Conservation (phyloP, 2,113 vertebrate species). For the Benitochromis conjunctus region DNA sequence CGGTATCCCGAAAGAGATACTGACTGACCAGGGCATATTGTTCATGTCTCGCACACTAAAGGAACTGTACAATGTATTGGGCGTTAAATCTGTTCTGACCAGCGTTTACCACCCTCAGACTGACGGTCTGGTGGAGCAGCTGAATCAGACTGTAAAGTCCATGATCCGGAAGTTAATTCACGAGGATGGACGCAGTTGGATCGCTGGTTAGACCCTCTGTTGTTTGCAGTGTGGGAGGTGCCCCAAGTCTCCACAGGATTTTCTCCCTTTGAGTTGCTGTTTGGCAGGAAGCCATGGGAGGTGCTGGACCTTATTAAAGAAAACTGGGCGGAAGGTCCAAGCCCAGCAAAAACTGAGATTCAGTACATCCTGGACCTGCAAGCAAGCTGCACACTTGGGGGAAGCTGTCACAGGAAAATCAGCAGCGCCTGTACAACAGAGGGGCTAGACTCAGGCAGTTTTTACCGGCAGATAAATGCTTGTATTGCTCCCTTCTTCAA, state of each 20-base stretch:
- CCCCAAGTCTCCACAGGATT: neutral
- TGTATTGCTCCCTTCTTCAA: too few relatives aligned
- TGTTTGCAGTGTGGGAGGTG: neutral
- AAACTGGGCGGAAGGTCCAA: neutral
- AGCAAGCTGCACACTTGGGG: neutral
- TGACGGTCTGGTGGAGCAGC: neutral
- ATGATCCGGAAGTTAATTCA: neutral
- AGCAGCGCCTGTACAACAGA: neutral
- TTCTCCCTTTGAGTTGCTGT: neutral
- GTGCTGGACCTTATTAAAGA: neutral
- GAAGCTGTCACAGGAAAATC: neutral
- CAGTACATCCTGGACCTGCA: fast-evolving
- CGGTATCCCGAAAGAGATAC: neutral
- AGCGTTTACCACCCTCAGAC: fast-evolving
- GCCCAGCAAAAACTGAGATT: neutral
- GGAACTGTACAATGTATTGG: neutral
- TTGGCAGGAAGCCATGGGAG: neutral
- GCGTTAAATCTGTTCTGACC: fast-evolving
- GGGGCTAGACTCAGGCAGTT: too few relatives aligned
- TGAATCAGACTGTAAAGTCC: neutral
- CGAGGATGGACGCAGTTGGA: neutral
- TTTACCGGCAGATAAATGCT: too few relatives aligned
- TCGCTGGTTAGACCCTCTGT: neutral
- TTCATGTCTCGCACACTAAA: neutral
- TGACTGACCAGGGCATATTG: neutral